A percentile compares a stretch with the other conserved stretches of the same genome.
These are phyloP conservation scores for Phenacoccus solenopsis DNA, from an alignment of 1,140 invertebrate genomes.

Conservation along the genomic window DNA sequence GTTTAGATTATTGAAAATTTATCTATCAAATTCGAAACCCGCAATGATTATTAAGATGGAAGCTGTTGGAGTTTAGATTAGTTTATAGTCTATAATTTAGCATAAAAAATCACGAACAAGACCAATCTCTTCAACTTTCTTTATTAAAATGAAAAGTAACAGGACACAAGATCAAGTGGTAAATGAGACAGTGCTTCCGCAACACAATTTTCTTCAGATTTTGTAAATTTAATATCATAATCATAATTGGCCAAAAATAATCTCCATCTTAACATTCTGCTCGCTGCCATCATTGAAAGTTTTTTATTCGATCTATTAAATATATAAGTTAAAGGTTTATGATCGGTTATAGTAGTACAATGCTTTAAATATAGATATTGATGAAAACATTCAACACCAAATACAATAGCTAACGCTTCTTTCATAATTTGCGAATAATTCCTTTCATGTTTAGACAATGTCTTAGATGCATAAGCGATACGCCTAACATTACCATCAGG, in stretches of 20 bases:
- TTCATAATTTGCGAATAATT: conserved; percentile 37
- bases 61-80: too few species aligned
- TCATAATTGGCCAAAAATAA: conserved; percentile 16
- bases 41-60: too few species aligned
- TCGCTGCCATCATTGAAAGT: not conserved
- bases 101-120: too few species aligned
- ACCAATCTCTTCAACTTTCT: too few species aligned
- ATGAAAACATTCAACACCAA: conserved; percentile 34
- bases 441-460: conserved; percentile 27
- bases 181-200: conserved; percentile 18
- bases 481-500: conserved; percentile 28
- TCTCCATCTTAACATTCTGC: conserved; percentile 1
- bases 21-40: too few species aligned
- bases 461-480: conserved; percentile 32
- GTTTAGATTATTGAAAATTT: too few species aligned
- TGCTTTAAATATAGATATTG: conserved; percentile 23
- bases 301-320: conserved; percentile 29
- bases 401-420: conserved; percentile 35
- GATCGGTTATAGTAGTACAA: conserved; percentile 16
- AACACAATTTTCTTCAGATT: conserved; percentile 11
- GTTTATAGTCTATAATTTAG: too few species aligned
- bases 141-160: too few species aligned
- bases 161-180: too few species aligned
- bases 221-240: conserved; percentile 18
- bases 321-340: conserved; percentile 21